Percentiles rank a stretch among this genome's conserved stretches.
Evolutionary conservation across 2,113 vertebrate genomes (phyloP).

Genomic region (Saguinus midas): DNA sequence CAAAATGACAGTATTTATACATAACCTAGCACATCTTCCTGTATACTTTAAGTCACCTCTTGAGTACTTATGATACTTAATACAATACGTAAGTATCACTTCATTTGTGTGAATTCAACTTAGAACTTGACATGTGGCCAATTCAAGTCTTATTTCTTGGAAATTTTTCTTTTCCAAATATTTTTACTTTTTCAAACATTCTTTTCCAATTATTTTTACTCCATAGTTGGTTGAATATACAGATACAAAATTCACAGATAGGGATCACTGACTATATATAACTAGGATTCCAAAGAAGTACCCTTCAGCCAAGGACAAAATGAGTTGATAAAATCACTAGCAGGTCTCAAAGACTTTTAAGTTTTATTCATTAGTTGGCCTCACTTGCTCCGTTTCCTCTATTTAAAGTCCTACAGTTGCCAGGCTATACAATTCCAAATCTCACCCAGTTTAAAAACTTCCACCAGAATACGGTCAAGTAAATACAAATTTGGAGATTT

Average conservation of each 20-base stretch:
- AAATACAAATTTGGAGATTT: not conserved
- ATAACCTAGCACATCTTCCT: not conserved
- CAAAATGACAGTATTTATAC: not conserved
- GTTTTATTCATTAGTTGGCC: not conserved
- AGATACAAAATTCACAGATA: not conserved
- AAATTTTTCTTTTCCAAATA: not conserved
- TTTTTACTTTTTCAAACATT: no score
- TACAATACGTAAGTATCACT: not conserved
- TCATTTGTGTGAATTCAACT: not conserved
- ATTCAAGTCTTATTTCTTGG: not conserved
- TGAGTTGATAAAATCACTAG: not conserved
- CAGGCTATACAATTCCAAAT: not conserved
- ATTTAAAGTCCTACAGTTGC: not conserved
- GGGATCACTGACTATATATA: not conserved
- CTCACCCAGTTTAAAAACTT: not conserved
- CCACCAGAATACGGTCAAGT: not conserved
- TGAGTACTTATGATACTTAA: not conserved
- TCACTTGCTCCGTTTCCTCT: not conserved
- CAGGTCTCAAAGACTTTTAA: not conserved
- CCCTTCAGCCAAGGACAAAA: not conserved
- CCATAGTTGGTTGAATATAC: not conserved
- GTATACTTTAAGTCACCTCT: not conserved
- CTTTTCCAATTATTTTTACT: not conserved
- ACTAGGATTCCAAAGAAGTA: not conserved
- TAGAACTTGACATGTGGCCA: not conserved